Base-by-base conservation (phyloP, 1,140 invertebrate species). In the Hylaeus anthracinus region DNA sequence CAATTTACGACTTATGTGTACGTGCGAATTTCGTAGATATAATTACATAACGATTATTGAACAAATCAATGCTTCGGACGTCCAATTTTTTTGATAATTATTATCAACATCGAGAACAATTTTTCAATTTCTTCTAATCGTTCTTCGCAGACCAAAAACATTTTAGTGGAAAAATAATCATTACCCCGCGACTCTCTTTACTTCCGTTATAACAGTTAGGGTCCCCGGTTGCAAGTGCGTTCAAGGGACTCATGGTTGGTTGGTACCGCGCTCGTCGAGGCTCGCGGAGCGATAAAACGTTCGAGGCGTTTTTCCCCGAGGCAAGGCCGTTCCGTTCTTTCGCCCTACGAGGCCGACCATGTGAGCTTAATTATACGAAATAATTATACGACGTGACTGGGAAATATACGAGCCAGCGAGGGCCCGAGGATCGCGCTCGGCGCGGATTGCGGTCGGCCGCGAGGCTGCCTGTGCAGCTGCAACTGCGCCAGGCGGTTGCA, bases 291-390 rank as follows among this genome's bases (percentile, higher is more conserved):
- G 61, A 66, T 41, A 37, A 63, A 77, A 56, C 71, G 58, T 43
- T 43, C 15, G 64, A 51, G 51, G 58, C 55, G 64, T 63, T 56
- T 60, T 51, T 76, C 71, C 64, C 5, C 48, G n/a, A 55, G 26
- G 9, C n/a, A 26, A 26, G 65, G 10, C 48, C 55, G 55, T 72
- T 66, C 48, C 61, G 43, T 6, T 5, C 12, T 70, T 48, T 43
- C 45, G 48, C 37, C 60, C 8, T 74, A 56, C 48, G 61, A 58
- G 51, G 43, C 61, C 77, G 41, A 45, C 71, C 70, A 73, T 61
- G 64, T 55, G 72, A 72, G 81, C 74, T 88, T 88, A 89, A 89
- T 89, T 88, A 86, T 80, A 82, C 80, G 75, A 87, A 89, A 89
- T 89, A 89, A 88, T 88, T 86, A 83, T 56, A 73, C 69, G 69